These are phyloP conservation scores for Stenodera caucasica DNA, from an alignment of 2,888 invertebrate genomes.

Conservation along the genomic window DNA sequence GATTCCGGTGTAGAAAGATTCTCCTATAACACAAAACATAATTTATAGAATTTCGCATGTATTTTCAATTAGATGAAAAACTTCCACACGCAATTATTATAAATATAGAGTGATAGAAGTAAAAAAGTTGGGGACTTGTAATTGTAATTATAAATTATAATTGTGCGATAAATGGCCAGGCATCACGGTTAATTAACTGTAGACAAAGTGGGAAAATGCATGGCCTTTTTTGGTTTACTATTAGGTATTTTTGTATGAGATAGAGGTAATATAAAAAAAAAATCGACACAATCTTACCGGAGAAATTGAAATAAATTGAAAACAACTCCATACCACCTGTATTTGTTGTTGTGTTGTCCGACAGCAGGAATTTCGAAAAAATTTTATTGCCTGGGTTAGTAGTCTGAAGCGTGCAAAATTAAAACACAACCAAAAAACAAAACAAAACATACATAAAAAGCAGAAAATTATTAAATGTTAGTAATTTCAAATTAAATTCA, in stretches of 20 bases:
- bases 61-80: slow-evolving; percentile 14
- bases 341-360: not conserved
- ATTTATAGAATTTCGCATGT: slow-evolving; percentile 24
- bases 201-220: not conserved
- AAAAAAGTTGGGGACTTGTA: slow-evolving; percentile 15
- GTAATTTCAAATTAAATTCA: not conserved
- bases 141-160: slow-evolving; percentile 37
- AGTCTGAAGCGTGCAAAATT: slow-evolving; percentile 1
- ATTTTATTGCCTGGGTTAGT: not conserved
- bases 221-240: not conserved
- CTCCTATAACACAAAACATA: slow-evolving; percentile 67
- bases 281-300: not conserved
- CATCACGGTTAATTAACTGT: slow-evolving; percentile 9
- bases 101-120: slow-evolving; percentile 23
- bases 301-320: not conserved
- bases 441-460: not conserved
- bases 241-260: too few species aligned
- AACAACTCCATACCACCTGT: not conserved
- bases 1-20: slow-evolving; percentile 70
- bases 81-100: slow-evolving; percentile 30
- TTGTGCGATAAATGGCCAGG: slow-evolving; percentile 22
- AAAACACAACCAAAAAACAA: not conserved
- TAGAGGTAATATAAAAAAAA: not conserved
- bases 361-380: not conserved
- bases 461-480: slow-evolving; percentile 3